Conservation (phyloP, 2,797 vertebrate species). For the Eleutherodactylus coqui region DNA sequence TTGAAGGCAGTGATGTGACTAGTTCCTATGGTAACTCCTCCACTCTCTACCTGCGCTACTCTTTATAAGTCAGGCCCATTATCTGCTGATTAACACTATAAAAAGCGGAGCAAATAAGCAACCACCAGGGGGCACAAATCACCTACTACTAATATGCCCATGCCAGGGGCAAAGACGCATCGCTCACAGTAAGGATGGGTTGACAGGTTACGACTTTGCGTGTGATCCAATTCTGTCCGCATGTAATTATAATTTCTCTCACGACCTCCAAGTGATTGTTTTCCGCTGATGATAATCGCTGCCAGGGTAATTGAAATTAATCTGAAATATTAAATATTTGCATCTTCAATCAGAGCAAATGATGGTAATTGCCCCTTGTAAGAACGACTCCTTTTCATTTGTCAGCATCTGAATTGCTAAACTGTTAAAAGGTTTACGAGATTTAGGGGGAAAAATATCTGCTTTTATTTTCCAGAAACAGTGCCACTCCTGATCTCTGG, state of each 20-base stretch:
- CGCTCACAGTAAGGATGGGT: not conserved
- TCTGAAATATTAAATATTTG: not conserved
- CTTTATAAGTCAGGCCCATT: not conserved
- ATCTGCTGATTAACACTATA: not conserved
- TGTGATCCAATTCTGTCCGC: not conserved
- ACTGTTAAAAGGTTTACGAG: not conserved
- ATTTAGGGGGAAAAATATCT: not conserved
- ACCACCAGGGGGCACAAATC: not conserved
- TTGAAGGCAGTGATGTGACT: not conserved
- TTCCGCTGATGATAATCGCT: not conserved
- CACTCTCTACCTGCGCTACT: not conserved
- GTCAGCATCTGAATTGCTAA: not conserved
- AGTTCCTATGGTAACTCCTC: constrained; percentile 14
- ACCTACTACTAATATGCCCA: not conserved
- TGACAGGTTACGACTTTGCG: not conserved
- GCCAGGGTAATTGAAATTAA: not conserved
- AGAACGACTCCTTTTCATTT: not conserved
- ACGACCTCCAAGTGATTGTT: not conserved
- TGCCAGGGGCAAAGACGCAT: not conserved
- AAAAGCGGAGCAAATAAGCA: not conserved
- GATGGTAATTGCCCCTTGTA: not conserved
- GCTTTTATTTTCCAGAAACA: not conserved
- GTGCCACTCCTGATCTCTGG: not conserved
- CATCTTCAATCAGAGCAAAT: not conserved
- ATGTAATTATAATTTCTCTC: not conserved